Evolutionary conservation across 1,140 invertebrate genomes (phyloP).

Genomic region (Orius insidiosus): DNA sequence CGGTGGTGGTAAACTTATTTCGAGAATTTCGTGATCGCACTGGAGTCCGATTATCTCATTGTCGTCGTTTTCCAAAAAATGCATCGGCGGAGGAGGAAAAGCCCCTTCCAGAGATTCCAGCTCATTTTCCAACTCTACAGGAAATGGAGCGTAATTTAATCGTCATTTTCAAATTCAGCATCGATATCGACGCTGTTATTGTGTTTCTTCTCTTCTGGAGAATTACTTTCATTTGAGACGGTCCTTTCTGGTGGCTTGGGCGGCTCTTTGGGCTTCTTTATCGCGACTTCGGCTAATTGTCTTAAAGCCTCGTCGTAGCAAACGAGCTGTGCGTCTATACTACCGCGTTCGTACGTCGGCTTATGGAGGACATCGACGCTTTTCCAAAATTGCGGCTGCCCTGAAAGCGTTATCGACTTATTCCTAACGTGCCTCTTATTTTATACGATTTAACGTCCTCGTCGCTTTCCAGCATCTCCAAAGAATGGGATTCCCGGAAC

Average conservation of each 20-base stretch:
- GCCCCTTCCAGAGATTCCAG: conserved; percentile 10
- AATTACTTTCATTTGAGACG: too few relatives aligned
- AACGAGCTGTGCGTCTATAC: conserved; percentile 21
- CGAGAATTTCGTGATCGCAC: conserved; percentile 4
- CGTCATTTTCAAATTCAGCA: too few relatives aligned
- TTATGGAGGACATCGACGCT: conserved; percentile 16
- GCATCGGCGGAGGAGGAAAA: conserved; percentile 15
- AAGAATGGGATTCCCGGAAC: conserved; percentile 19
- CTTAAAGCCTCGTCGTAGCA: conserved; percentile 23
- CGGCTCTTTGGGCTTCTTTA: conserved; percentile 11
- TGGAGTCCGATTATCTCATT: conserved; percentile 8
- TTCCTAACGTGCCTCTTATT: conserved; percentile 18
- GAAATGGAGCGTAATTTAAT: background rate
- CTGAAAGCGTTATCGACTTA: conserved; percentile 17
- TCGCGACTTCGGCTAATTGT: conserved; percentile 19
- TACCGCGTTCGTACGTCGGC: conserved; percentile 12
- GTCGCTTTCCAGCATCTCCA: conserved; percentile 17
- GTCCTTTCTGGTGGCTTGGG: background rate
- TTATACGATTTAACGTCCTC: conserved; percentile 5
- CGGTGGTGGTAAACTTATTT: conserved; percentile 10
- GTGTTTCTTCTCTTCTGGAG: too few relatives aligned
- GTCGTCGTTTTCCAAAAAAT: conserved; percentile 14
- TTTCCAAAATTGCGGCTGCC: conserved; percentile 18
- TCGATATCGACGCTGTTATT: too few relatives aligned
- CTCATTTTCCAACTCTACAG: conserved; percentile 12